Percentiles rank a stretch among this genome's conserved stretches.
These are phyloP conservation scores for Euclidia mi DNA, from an alignment of 2,888 invertebrate species.

Conservation along the genomic window DNA sequence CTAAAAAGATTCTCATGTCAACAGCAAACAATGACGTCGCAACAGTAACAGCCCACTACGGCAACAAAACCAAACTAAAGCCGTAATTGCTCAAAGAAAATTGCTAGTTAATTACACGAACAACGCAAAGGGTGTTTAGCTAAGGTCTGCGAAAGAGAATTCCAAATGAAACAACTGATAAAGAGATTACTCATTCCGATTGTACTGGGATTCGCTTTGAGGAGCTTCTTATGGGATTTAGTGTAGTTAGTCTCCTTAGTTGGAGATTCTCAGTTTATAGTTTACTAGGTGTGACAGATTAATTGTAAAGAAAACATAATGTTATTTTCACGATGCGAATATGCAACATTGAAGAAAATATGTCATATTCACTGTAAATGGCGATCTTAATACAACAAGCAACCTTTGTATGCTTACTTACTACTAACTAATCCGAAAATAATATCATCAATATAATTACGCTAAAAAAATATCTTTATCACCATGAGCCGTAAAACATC, in stretches of 20 bases:
- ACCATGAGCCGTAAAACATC: background rate
- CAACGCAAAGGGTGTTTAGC: constrained; percentile 19
- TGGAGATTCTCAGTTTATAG: constrained; percentile 11
- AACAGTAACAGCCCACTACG: background rate
- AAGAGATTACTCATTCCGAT: constrained; percentile 55
- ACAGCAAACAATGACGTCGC: background rate
- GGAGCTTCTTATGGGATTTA: constrained; percentile 26
- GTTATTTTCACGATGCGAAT: too few species aligned
- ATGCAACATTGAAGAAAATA: too few species aligned
- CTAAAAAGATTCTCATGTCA: too few species aligned
- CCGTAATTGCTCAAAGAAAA: constrained; percentile 28
- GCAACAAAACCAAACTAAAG: constrained; percentile 13
- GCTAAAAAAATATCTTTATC: too few species aligned
- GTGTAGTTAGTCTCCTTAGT: background rate
- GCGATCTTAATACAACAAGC: too few species aligned
- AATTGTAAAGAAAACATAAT: too few species aligned
- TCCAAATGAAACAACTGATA: constrained; percentile 30
- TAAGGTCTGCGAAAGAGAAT: constrained; percentile 38
- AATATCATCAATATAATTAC: too few species aligned
- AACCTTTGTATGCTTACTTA: too few species aligned
- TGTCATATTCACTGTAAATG: too few species aligned
- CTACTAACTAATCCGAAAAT: too few species aligned
- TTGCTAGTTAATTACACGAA: constrained; percentile 34
- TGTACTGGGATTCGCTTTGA: constrained; percentile 34
- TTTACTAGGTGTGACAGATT: background rate